phyloP scores from a whole-genome alignment of 2,888 invertebrate species.

The Oscheius sp. region DNA sequence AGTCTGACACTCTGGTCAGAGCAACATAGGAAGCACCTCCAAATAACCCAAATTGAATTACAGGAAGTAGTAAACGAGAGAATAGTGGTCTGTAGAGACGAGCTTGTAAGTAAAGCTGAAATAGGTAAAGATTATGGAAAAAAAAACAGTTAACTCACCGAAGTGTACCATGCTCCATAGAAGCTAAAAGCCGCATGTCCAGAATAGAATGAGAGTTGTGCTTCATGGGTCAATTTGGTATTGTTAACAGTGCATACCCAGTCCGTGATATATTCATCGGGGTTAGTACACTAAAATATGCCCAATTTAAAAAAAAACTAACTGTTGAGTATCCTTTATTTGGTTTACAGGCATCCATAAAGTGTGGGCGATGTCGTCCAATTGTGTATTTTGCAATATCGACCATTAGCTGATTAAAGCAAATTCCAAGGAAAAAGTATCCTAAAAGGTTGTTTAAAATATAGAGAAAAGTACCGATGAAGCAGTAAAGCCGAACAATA shows the following conservation, averaged over 20 bases:
- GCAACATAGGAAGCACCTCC: conserved; percentile 70
- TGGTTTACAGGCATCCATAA: conserved; percentile 87
- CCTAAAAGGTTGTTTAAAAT: conserved; percentile 41
- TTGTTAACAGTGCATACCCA: conserved; percentile 59
- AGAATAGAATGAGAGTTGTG: conserved; percentile 69
- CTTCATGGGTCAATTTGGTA: conserved; percentile 61
- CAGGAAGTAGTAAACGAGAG: conserved; percentile 81
- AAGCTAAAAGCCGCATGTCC: conserved; percentile 70
- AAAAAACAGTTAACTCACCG: conserved; percentile 45
- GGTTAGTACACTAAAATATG: conserved; percentile 41
- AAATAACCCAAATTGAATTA: conserved; percentile 84
- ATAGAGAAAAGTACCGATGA: conserved; percentile 48
- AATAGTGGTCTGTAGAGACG: conserved; percentile 83
- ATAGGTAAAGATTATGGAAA: neutral
- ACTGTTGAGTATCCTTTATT: conserved; percentile 50
- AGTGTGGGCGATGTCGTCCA: conserved; percentile 92
- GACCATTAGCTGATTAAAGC: conserved; percentile 75
- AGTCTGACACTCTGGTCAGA: conserved; percentile 58
- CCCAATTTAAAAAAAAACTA: neutral
- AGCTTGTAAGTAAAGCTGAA: conserved; percentile 84
- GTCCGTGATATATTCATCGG: conserved; percentile 59
- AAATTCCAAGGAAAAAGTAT: conserved; percentile 69
- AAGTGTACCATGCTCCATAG: conserved; percentile 69
- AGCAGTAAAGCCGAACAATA: conserved; percentile 67
- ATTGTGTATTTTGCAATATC: conserved; percentile 92